phyloP scores from a whole-genome alignment of 2,797 vertebrate species.

The Ambastaia sidthimunki region DNA sequence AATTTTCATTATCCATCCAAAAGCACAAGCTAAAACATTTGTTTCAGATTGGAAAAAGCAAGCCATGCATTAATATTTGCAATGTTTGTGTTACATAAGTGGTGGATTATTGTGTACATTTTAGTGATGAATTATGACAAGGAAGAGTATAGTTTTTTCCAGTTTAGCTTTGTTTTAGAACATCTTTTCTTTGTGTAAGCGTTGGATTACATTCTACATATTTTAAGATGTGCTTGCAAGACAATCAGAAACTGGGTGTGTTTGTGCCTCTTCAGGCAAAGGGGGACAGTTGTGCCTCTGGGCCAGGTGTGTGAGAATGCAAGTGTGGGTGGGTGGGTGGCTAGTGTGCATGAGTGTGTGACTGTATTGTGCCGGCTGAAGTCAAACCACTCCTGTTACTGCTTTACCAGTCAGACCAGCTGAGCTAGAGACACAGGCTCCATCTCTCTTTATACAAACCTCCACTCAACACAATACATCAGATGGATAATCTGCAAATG shows the following conservation, averaged over 20 bases:
- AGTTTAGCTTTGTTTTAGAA: not conserved
- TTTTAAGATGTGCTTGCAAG: conserved; percentile 30
- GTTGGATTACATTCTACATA: conserved; percentile 20
- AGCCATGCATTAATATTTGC: not conserved
- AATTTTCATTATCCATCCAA: not conserved
- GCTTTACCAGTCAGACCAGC: conserved; percentile 79
- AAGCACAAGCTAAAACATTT: not conserved
- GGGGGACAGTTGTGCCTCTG: conserved; percentile 57
- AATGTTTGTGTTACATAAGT: not conserved
- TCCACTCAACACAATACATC: conserved; percentile 51
- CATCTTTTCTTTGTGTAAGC: conserved; percentile 9
- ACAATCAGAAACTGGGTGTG: conserved; percentile 48
- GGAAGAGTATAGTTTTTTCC: not conserved
- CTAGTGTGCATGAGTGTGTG: conserved; percentile 42
- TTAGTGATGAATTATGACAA: conserved; percentile 13
- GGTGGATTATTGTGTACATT: not conserved
- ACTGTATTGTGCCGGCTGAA: conserved; percentile 59
- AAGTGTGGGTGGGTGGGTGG: conserved; percentile 48
- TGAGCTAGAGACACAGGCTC: conserved; percentile 74
- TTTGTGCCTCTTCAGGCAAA: conserved; percentile 44
- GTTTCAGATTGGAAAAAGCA: not conserved
- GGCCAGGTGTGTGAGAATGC: conserved; percentile 52
- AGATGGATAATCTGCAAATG: conserved; percentile 39
- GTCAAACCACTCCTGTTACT: conserved; percentile 65
- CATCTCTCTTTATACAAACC: conserved; percentile 54